Base-by-base conservation (phyloP, 1,140 invertebrate species). In the Nomia melanderi region DNA sequence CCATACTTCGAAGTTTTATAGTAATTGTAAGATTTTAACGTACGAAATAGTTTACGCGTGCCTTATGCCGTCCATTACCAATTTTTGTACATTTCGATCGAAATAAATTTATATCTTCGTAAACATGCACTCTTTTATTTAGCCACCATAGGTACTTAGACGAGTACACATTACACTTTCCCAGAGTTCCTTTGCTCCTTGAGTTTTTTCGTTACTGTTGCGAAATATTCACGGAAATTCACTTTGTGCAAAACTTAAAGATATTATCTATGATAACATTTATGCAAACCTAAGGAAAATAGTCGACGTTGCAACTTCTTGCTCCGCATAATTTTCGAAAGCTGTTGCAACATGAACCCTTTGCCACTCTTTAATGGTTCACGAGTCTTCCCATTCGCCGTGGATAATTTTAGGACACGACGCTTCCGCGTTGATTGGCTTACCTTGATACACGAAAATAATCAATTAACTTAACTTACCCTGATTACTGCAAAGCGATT, bases 31-130 rank as follows among this genome's bases (percentile, higher is more conserved):
- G 54, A 36, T 57, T 73, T 60, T 31, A 65, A 29, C 31, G 20
- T 65, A 75, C 47, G 33, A 59, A 79, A 65, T 67, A 62, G 66
- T 72, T 29, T 50, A 80, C 41, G 20, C 54, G 62, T 70, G 80
- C 29, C 41, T 65, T 77, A 65, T 62, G 65, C 78, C 60, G 70
- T 84, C 57, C 70, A 84, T 62, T 44, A 44, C 80, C 65, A n/a
- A 65, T 62, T 81, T 83, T 80, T 84, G 23, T 82, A 82, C 29
- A 1, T 33, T 50, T 27, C 27, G 25, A 69, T 60, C 20, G 17
- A 71, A 83, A 73, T 65, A 70, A 54, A 70, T 78, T 72, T 77
- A 41, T 74, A 70, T 65, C 20, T 44, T 78, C 23, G 63, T 8
- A 29, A 0, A 74, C 39, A 5, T 1, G 20, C 9, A 31, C 27